These are phyloP conservation scores for Lordiphosa stackelbergi DNA, from an alignment of 1,140 invertebrate genomes.

Conservation along the genomic window DNA sequence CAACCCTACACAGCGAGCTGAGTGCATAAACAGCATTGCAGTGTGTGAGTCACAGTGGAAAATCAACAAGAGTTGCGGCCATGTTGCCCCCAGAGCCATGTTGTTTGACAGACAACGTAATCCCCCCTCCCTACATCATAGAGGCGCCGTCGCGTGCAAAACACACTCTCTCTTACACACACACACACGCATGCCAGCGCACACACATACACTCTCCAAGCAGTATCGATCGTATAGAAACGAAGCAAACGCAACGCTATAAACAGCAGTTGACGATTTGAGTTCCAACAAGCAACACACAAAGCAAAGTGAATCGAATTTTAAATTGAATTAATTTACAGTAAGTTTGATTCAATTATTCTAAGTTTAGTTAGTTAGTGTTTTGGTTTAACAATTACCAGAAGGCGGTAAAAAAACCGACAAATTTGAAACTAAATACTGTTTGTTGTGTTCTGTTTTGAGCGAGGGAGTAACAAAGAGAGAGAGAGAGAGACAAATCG, in stretches of 20 bases:
- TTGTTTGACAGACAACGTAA: conserved; percentile 54
- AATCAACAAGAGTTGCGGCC: conserved; percentile 52
- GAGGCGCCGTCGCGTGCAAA: conserved; percentile 65
- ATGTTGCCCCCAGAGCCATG: conserved; percentile 55
- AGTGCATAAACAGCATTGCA: conserved; percentile 15
- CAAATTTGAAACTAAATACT: conserved; percentile 3
- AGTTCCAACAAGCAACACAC: conserved; percentile 49
- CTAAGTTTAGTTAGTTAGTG: conserved; percentile 42
- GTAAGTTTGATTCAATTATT: conserved; percentile 23
- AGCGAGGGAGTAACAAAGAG: conserved; percentile 19
- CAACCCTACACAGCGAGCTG: conserved; percentile 36
- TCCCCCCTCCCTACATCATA: conserved; percentile 22
- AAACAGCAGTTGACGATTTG: conserved; percentile 72
- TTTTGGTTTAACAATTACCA: background rate
- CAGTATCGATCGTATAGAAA: conserved; percentile 62
- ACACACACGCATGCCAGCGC: too few relatives aligned
- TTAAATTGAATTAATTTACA: conserved; percentile 24
- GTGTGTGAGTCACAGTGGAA: conserved; percentile 52
- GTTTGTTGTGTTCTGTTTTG: conserved; percentile 18
- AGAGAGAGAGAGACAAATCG: conserved; percentile 18
- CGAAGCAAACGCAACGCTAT: conserved; percentile 65
- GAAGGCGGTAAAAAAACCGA: conserved; percentile 11
- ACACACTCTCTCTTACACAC: conserved; percentile 35
- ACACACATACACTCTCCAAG: conserved; percentile 30
- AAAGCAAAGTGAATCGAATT: conserved; percentile 25